Evolutionary conservation across 2,113 vertebrate genomes (phyloP), one percentile per base, ranked within the genome.

Genomic region (Diadophis punctatus): DNA sequence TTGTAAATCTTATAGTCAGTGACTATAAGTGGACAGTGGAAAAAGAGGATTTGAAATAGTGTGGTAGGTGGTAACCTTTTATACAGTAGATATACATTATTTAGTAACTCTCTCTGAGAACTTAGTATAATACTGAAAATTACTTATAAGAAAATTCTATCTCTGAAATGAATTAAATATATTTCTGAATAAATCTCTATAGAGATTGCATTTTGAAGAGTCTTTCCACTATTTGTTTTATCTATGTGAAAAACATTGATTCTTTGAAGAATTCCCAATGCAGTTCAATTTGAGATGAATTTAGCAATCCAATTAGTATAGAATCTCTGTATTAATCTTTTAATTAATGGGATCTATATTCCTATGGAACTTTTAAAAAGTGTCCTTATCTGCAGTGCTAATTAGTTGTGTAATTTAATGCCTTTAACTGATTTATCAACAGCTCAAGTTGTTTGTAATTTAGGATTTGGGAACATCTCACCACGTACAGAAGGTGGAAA

Each of bases 381-480:
- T 43, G 90, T 94, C 89, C 90, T 30, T 89, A 93, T n/a, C 52
- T 90, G 6, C 7, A 74, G 39, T 89, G 63, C 30, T 90, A 53
- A 87, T 87, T 89, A 93, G 93, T 95, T 22, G 22, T 91, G 1
- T 39, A 7, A 90, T 93, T 93, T 90, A 85, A 94, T 93, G 8
- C 74, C 43, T 93, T 60, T 95, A 93, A 94, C 90, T 91, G 88
- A 56, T 96, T 95, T 93, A n/a, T 96, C 95, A 97, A 97, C 93
- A 96, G 90, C 93, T 93, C 30, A 95, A 95, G 94, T 94, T 90
- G 63, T 96, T 96, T 95, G 90, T 74, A 92, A 95, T 97, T 92
- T 96, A 99, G 99, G 99, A 60, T 99, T 99, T 97, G 99, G 99
- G 96, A 99, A 99, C 96, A 99, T 99, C 95, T 99, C 99, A 92